phyloP scores from a whole-genome alignment of 2,888 invertebrate species.

The Tetragnatha montana region DNA sequence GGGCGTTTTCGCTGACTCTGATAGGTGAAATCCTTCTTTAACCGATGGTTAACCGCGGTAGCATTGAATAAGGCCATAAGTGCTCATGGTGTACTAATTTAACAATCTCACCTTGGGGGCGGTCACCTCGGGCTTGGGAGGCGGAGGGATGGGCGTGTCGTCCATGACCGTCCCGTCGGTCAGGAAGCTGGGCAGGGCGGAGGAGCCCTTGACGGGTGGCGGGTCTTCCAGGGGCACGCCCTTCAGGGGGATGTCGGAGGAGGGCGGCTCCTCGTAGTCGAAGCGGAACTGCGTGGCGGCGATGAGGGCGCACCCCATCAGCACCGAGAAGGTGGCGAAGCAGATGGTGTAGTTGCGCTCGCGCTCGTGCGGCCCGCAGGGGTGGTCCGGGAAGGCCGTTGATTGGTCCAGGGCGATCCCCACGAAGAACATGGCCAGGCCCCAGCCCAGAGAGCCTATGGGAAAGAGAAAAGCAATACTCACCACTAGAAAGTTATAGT shows the following conservation, averaged over 20 bases:
- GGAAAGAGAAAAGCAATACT: too few species aligned
- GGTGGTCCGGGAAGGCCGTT: slow-evolving; percentile 89
- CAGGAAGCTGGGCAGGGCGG: slow-evolving; percentile 47
- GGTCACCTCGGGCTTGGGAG: slow-evolving; percentile 43
- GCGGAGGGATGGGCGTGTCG: slow-evolving; percentile 54
- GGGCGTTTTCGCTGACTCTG: too few species aligned
- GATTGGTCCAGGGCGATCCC: slow-evolving; percentile 97
- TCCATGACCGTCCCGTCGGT: slow-evolving; percentile 67
- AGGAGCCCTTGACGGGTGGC: slow-evolving; percentile 40
- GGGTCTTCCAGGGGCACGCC: slow-evolving; percentile 54
- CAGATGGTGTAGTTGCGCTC: slow-evolving; percentile 99
- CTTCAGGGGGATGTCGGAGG: slow-evolving; percentile 70
- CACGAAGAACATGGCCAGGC: slow-evolving; percentile 98
- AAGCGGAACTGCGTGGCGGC: slow-evolving; percentile 90
- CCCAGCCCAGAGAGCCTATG: slow-evolving; percentile 95
- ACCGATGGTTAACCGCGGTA: too few species aligned
- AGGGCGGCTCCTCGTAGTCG: slow-evolving; percentile 75
- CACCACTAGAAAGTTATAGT: too few species aligned
- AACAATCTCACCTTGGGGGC: slow-evolving; percentile 50
- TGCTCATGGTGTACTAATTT: too few species aligned
- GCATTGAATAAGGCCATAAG: too few species aligned
- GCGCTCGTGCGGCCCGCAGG: slow-evolving; percentile 87
- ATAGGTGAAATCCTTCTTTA: too few species aligned
- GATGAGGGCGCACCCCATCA: slow-evolving; percentile 96
- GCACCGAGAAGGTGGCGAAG: slow-evolving; percentile 96